Evolutionary conservation across 2,888 invertebrate genomes (phyloP).

Genomic region (Harpagoxenus sublaevis): DNA sequence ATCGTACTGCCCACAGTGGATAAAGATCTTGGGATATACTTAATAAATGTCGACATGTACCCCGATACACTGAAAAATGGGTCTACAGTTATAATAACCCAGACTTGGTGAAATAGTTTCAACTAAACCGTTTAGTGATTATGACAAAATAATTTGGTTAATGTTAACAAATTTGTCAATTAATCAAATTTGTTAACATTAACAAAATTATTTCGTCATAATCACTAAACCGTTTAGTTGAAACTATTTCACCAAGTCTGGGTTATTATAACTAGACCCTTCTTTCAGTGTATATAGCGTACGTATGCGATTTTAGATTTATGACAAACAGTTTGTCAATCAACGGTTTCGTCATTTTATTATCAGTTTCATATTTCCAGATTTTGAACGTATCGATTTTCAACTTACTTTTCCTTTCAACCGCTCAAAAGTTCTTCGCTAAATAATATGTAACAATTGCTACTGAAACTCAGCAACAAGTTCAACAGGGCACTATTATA

Average conservation of each 20-base stretch:
- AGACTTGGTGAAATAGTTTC: too few species aligned
- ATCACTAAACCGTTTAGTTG: too few species aligned
- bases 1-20: neutral
- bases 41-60: neutral
- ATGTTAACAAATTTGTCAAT: too few species aligned
- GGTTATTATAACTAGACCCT: too few species aligned
- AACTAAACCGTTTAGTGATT: too few species aligned
- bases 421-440: slow-evolving; percentile 12
- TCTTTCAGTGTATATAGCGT: neutral
- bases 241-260: too few species aligned
- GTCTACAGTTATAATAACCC: too few species aligned
- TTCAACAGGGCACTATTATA: slow-evolving; percentile 51
- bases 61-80: neutral
- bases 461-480: slow-evolving; percentile 63
- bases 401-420: slow-evolving; percentile 37
- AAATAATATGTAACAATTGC: slow-evolving; percentile 43
- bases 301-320: neutral
- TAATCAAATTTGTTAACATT: too few species aligned
- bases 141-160: too few species aligned
- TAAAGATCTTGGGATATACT: slow-evolving; percentile 11
- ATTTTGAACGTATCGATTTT: slow-evolving; percentile 2
- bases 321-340: neutral
- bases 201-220: too few species aligned
- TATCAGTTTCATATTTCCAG: neutral
- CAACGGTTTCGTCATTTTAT: neutral